These are phyloP conservation scores for Paraescarpia echinospica DNA, from an alignment of 1,140 invertebrate species.

Conservation along the genomic window DNA sequence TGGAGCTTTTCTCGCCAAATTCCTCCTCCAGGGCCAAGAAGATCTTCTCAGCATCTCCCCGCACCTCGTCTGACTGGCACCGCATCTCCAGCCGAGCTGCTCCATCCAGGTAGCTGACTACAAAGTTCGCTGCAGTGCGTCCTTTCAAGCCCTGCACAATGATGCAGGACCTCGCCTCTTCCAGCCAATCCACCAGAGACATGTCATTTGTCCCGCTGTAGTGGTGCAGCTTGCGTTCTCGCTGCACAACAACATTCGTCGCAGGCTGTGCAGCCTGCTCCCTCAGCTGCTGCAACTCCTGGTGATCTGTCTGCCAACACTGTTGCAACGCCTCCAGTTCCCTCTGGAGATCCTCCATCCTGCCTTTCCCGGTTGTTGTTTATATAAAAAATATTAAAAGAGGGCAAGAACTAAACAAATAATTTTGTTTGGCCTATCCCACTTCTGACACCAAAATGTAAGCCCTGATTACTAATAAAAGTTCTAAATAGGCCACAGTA, in stretches of 20 bases:
- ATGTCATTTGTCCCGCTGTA: background rate
- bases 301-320: background rate
- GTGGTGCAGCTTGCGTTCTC: no score
- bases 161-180: background rate
- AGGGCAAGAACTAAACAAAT: no score
- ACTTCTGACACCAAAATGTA: background rate
- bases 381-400: no score
- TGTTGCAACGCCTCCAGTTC: background rate
- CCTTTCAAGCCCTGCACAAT: background rate
- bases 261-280: no score
- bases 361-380: background rate
- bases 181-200: background rate
- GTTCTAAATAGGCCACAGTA: background rate
- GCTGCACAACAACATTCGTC: no score
- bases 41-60: background rate
- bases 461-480: background rate
- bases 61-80: background rate
- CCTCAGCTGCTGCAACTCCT: background rate
- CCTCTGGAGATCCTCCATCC: background rate
- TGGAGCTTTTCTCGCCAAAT: background rate
- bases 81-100: no score
- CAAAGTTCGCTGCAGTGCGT: background rate
- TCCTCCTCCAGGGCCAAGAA: background rate
- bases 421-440: no score
- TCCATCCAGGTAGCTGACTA: background rate